Evolutionary conservation across 2,113 vertebrate genomes (phyloP).

Genomic region (Serilophus lunatus): DNA sequence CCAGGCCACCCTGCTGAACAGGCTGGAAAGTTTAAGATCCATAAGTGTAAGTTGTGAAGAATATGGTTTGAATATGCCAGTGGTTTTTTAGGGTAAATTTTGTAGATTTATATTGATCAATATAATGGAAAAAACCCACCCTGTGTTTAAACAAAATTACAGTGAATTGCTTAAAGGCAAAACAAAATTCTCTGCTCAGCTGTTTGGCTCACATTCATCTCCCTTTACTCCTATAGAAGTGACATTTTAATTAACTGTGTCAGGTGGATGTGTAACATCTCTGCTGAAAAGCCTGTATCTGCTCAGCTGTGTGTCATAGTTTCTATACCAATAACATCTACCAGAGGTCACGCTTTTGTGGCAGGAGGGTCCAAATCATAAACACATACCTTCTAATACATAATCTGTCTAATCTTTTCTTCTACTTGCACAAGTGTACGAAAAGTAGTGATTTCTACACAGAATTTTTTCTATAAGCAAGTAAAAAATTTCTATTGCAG

Average conservation of each 20-base stretch:
- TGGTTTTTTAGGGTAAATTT: neutral
- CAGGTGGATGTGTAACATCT: conserved; percentile 59
- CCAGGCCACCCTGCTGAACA: neutral
- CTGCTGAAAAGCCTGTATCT: conserved; percentile 55
- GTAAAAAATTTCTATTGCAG: neutral
- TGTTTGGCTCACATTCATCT: conserved; percentile 67
- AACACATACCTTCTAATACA: neutral
- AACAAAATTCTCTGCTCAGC: conserved; percentile 65
- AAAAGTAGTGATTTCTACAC: neutral
- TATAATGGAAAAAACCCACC: neutral
- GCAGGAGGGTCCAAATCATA: conserved; percentile 1
- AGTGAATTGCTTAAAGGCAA: conserved; percentile 64
- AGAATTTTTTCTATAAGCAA: neutral
- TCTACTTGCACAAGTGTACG: neutral
- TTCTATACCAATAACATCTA: neutral
- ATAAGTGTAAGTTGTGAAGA: neutral
- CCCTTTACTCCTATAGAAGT: conserved; percentile 58
- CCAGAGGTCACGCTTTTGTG: neutral
- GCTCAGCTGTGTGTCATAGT: conserved; percentile 47
- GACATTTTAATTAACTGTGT: conserved; percentile 68
- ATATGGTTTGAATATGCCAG: neutral
- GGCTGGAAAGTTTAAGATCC: neutral
- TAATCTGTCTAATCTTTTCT: neutral
- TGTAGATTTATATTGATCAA: conserved; percentile 13
- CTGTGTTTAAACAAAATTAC: conserved; percentile 55